Evolutionary conservation across 1,140 invertebrate genomes (phyloP), one percentile per base, ranked within the genome.

Genomic region (Pararge aegeria): DNA sequence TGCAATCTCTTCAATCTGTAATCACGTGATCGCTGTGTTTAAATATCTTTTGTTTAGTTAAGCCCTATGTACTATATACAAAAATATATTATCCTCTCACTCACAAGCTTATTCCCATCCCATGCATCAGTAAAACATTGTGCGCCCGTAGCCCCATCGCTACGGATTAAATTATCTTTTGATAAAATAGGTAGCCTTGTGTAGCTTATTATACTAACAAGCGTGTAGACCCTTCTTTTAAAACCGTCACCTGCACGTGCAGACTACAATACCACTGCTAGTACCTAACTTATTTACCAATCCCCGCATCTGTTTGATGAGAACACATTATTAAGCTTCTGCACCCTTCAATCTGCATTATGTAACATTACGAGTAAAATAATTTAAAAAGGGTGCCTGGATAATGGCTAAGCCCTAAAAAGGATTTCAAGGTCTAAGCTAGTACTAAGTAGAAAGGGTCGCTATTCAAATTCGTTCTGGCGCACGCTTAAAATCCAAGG

Each of bases 351-450:
- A 9, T 18, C 38, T 42, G 5, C 15, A 15, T 42, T 40, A 40
- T 40, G 37, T 40, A 40, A 16, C 10, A 40, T 40, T n/a, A n/a
- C 24, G 24, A 24, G 24, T 16, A 42, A 16, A 42, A 5, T 42
- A 42, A 42, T 5, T 42, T 18, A 42, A 42, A 42, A 42, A 18
- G 38, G 38, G 38, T 42, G 38, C 13, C 38, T 42, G 30, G 30
- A 42, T 42, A 42, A 18, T 42, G 15, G 13, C 6, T 42, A 42
- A 16, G 18, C 38, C 38, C 15, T 18, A 42, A 42, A 42, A 42
- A 15, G 13, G n/a, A 40, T 16, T 42, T 42, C 38, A 42, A 42
- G 38, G 38, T 42, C 38, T 42, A 42, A 18, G 13, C 38, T 42
- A 42, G 38, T 42, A 42, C 15, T 42, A 1, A 42, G 15, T 16